Base-by-base conservation (phyloP, 2,888 invertebrate species). In the Selenia dentaria region DNA sequence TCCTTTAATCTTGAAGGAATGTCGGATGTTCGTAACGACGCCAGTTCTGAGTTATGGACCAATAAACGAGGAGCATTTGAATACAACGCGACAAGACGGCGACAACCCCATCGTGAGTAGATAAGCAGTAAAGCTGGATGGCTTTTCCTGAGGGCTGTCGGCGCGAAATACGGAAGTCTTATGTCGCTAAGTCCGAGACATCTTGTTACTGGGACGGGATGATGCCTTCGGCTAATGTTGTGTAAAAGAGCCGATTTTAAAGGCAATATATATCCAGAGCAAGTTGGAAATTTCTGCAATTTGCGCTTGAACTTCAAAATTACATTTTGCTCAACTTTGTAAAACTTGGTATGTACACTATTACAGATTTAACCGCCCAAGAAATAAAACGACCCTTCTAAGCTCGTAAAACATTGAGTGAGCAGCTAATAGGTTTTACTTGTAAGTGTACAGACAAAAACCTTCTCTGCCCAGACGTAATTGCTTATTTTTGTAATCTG, bases 1-100 rank as follows among this genome's bases (percentile, higher is more conserved):
- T 63, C 68, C 69, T 86, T 85, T 87, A 87, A 88, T 87, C 77
- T 85, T 61, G 49, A 42, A 62, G 82, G 82, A 83, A 86, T 83
- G 83, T 70, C 57, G 72, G 76, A 75, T 70, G 74, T 64, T 72
- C 72, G 71, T 80, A 79, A 78, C 72, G 75, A 68, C 73, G 66
- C 67, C 67, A 64, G 69, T 71, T 68, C 74, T 75, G 76, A 84
- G 74, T 86, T 82, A 88, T 86, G 73, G 73, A 67, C 74, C 76
- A 80, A 86, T 87, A 87, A 87, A 82, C 73, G 71, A 62, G 70
- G 54, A 57, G 73, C 72, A 79, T 82, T 80, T 83, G 78, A 83
- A 83, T 86, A 74, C 58, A 57, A 60, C 60, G 69, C 74, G 77
- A 59, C 79, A 65, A 57, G 70, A 70, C 72, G 77, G 70, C 76